A percentile compares a stretch with the other conserved stretches of the same genome.
Conservation (phyloP, 2,888 invertebrate species). For the Geotrupes spiniger region DNA sequence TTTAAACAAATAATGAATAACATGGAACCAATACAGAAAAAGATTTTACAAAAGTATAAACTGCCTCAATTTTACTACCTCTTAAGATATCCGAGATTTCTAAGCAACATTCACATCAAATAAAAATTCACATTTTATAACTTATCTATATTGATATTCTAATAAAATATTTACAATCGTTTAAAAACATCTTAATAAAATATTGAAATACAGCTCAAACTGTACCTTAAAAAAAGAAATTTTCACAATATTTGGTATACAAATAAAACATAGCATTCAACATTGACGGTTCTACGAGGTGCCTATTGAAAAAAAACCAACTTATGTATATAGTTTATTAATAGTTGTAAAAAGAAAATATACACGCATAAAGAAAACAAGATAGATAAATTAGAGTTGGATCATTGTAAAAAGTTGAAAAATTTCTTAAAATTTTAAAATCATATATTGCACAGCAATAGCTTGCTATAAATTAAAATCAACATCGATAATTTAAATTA, state of each 20-base stretch:
- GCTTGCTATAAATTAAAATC: conserved; percentile 20
- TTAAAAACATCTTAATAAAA: conserved; percentile 2
- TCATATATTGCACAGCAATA: conserved; percentile 25
- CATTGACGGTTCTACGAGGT: conserved; percentile 12
- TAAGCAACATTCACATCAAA: no score
- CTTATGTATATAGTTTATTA: conserved; percentile 18
- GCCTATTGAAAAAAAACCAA: conserved; percentile 9
- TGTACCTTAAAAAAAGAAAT: background rate
- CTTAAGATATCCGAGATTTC: background rate
- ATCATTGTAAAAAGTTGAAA: no score
- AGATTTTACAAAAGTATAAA: no score
- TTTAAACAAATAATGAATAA: no score
- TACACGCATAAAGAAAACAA: no score
- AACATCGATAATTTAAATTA: conserved; percentile 13
- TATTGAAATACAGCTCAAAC: background rate
- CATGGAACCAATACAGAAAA: no score
- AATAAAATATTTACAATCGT: conserved; percentile 3
- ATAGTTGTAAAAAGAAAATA: conserved; percentile 1
- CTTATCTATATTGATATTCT: conserved; percentile 1
- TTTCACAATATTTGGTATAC: conserved; percentile 9
- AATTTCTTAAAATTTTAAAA: conserved; percentile 2
- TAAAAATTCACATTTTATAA: background rate
- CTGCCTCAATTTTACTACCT: no score
- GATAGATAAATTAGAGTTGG: no score
- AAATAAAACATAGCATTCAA: conserved; percentile 9